Evolutionary conservation across 2,888 invertebrate species (phyloP).

Genomic region (Caenorhabditis sp.): DNA sequence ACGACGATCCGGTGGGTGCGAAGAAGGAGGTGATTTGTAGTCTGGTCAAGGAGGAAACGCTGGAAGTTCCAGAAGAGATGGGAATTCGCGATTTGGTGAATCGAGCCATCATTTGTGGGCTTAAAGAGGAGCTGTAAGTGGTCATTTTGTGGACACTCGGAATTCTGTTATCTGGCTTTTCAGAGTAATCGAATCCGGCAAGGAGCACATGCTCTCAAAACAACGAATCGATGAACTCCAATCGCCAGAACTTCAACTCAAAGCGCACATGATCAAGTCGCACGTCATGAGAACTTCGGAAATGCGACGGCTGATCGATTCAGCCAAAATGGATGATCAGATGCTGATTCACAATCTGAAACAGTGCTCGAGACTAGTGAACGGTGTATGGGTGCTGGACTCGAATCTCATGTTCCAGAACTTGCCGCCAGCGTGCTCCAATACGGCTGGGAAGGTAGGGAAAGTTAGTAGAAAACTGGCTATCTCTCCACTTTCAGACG

Average conservation of each 20-base stretch:
- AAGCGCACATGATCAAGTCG: constrained; percentile 68
- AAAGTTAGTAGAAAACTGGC: not conserved
- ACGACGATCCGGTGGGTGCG: not conserved
- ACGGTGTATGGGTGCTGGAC: constrained; percentile 72
- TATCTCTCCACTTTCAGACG: constrained; percentile 33
- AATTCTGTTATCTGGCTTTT: constrained; percentile 4
- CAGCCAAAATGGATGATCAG: constrained; percentile 13
- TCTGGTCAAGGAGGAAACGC: constrained; percentile 1
- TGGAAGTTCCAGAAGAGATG: not conserved
- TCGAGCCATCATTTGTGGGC: constrained; percentile 66
- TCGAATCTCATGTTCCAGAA: constrained; percentile 68
- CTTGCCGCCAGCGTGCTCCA: constrained; percentile 69
- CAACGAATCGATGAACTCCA: constrained; percentile 65
- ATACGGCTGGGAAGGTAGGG: constrained; percentile 69
- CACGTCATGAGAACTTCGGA: constrained; percentile 63
- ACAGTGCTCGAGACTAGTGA: constrained; percentile 63
- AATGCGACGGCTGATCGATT: constrained; percentile 47
- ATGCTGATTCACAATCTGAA: constrained; percentile 46
- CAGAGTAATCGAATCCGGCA: constrained; percentile 64
- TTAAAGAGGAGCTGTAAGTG: constrained; percentile 64
- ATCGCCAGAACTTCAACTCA: constrained; percentile 58
- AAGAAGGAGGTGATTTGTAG: constrained; percentile 15
- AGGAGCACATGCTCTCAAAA: constrained; percentile 67
- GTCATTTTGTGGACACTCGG: no score
- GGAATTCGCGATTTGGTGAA: constrained; percentile 60